phyloP scores from a whole-genome alignment of 1,140 invertebrate species.

The Zophobas atratus region DNA sequence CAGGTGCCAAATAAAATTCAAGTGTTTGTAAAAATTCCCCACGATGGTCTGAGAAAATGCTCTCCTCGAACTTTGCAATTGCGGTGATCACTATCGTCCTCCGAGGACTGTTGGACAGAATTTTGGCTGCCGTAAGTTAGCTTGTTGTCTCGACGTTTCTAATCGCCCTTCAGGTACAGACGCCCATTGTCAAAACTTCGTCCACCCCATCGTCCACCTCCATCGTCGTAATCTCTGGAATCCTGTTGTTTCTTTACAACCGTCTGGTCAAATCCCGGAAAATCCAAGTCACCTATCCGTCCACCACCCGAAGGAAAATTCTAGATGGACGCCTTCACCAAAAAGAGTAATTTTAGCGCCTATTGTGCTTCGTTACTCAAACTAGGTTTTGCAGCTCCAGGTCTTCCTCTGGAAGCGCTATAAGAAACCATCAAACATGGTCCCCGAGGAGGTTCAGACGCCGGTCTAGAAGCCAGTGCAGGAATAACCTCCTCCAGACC shows the following conservation, averaged over 20 bases:
- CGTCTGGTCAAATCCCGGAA: conserved; percentile 46
- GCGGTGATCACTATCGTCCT: conserved; percentile 1
- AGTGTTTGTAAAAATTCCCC: conserved; percentile 5
- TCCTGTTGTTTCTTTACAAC: conserved; percentile 52
- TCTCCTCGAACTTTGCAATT: conserved; percentile 6
- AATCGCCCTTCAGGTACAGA: background rate
- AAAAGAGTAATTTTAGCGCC: conserved; percentile 28
- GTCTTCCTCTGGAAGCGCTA: conserved; percentile 54
- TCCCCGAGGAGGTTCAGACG: background rate
- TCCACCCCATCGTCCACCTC: background rate
- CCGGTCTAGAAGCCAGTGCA: conserved; percentile 16
- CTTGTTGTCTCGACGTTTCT: background rate
- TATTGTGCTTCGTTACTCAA: background rate
- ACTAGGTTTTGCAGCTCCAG: conserved; percentile 1
- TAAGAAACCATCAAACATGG: conserved; percentile 34
- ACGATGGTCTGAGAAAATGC: conserved; percentile 10
- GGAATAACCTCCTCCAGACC: background rate
- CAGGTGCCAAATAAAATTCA: conserved; percentile 16
- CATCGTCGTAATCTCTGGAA: conserved; percentile 49
- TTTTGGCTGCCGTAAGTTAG: conserved; percentile 8
- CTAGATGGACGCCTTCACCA: background rate
- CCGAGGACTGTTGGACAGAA: background rate
- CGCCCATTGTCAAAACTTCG: background rate
- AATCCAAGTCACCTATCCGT: conserved; percentile 32
- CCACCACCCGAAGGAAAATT: background rate